phyloP scores from a whole-genome alignment of 2,113 vertebrate species.

The Sebastes schlegelii region DNA sequence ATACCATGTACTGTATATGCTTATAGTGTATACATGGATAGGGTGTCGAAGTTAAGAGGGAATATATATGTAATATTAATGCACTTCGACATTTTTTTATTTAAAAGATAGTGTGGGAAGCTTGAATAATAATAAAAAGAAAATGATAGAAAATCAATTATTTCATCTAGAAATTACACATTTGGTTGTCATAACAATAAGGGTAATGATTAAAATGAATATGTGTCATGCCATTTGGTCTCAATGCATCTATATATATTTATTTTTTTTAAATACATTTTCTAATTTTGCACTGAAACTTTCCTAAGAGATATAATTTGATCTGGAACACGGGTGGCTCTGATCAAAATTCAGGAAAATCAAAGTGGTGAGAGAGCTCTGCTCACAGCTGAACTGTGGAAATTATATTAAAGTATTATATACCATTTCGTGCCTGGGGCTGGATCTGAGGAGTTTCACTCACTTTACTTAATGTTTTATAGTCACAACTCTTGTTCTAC shows the following conservation, averaged over 20 bases:
- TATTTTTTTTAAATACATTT: not conserved
- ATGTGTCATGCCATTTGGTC: not conserved
- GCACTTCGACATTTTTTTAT: no score
- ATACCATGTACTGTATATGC: no score
- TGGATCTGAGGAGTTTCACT: conserved; percentile 6
- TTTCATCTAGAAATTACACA: not conserved
- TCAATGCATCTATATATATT: not conserved
- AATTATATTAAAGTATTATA: conserved; percentile 1
- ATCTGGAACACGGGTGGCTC: not conserved
- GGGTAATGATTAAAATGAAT: not conserved
- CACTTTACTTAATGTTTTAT: not conserved
- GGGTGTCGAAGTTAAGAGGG: not conserved
- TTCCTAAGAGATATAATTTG: not conserved
- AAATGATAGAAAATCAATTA: not conserved
- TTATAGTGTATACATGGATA: no score
- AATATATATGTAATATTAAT: not conserved
- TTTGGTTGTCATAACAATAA: not conserved
- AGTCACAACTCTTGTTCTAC: not conserved
- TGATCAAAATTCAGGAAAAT: conserved; percentile 22
- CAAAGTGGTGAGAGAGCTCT: not conserved
- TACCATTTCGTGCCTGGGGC: not conserved
- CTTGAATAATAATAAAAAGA: not conserved
- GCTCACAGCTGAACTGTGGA: conserved; percentile 20
- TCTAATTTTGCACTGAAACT: not conserved
- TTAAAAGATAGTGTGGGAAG: not conserved